phyloP scores from a whole-genome alignment of 2,113 vertebrate genomes.

The Oenanthe oenanthe region DNA sequence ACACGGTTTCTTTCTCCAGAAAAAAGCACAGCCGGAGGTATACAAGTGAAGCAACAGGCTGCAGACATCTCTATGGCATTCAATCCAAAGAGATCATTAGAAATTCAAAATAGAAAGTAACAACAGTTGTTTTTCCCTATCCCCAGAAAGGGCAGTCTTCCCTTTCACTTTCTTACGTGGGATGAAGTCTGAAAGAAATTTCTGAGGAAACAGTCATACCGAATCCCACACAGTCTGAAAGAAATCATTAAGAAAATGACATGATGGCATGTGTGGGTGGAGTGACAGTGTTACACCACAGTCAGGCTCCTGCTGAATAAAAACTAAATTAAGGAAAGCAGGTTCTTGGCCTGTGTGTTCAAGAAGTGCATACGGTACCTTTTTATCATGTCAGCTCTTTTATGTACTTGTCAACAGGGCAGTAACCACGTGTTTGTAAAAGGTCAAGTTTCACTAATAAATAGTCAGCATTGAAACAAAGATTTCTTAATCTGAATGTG shows the following conservation, averaged over 20 bases:
- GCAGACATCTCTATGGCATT: background rate
- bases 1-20: background rate
- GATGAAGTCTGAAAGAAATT: slow-evolving; percentile 10
- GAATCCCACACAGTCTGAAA: slow-evolving; percentile 56
- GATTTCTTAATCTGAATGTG: background rate
- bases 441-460: background rate
- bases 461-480: background rate
- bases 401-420: background rate
- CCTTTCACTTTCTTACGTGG: background rate
- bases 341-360: background rate
- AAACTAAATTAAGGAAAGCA: background rate
- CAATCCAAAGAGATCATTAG: slow-evolving; percentile 1
- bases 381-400: background rate
- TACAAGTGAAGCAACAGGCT: background rate
- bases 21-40: background rate
- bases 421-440: background rate
- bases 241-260: slow-evolving; percentile 48
- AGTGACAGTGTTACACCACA: slow-evolving; percentile 44
- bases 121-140: background rate
- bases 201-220: background rate
- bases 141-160: background rate
- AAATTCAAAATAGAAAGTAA: slow-evolving; percentile 13
- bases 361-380: background rate
- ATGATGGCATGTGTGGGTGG: background rate
- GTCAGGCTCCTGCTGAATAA: background rate